A percentile compares a stretch with the other conserved stretches of the same genome.
phyloP scores from a whole-genome alignment of 2,888 invertebrate species.

The Agrenia bidenticulata region DNA sequence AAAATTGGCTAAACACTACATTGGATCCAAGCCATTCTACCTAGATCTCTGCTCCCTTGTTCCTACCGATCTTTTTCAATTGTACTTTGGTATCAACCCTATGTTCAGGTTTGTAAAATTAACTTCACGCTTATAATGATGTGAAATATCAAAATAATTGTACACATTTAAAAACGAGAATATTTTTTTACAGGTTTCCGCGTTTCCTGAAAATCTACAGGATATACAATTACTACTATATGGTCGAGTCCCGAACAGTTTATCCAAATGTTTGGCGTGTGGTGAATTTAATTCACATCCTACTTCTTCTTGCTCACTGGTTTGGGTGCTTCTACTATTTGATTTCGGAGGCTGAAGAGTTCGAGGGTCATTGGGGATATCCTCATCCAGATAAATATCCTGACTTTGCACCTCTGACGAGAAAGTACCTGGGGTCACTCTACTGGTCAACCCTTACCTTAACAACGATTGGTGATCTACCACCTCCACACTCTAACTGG shows the following conservation, averaged over 20 bases:
- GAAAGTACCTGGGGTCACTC: conserved; percentile 90
- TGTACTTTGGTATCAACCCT: conserved; percentile 78
- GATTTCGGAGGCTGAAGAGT: conserved; percentile 85
- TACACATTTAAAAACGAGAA: not conserved
- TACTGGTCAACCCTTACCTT: conserved; percentile 96
- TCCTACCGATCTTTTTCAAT: conserved; percentile 83
- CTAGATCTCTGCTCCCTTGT: conserved; percentile 78
- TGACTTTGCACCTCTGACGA: conserved; percentile 82
- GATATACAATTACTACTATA: conserved; percentile 89
- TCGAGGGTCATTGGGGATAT: conserved; percentile 87
- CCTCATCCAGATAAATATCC: conserved; percentile 71
- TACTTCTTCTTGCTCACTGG: conserved; percentile 94
- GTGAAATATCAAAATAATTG: too few relatives aligned
- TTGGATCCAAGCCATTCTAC: conserved; percentile 78
- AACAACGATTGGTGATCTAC: conserved; percentile 93
- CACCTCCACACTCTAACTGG: conserved; percentile 92
- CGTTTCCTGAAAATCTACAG: conserved; percentile 89
- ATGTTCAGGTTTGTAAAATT: conserved; percentile 65
- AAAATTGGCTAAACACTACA: conserved; percentile 85
- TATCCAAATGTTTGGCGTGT: conserved; percentile 96
- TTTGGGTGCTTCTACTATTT: conserved; percentile 97
- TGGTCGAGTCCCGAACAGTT: conserved; percentile 91
- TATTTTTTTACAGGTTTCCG: conserved; percentile 62
- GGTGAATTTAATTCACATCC: conserved; percentile 89
- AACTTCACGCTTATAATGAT: too few relatives aligned